Evolutionary conservation across 2,113 vertebrate species (phyloP).

Genomic region (Archilochus colubris): DNA sequence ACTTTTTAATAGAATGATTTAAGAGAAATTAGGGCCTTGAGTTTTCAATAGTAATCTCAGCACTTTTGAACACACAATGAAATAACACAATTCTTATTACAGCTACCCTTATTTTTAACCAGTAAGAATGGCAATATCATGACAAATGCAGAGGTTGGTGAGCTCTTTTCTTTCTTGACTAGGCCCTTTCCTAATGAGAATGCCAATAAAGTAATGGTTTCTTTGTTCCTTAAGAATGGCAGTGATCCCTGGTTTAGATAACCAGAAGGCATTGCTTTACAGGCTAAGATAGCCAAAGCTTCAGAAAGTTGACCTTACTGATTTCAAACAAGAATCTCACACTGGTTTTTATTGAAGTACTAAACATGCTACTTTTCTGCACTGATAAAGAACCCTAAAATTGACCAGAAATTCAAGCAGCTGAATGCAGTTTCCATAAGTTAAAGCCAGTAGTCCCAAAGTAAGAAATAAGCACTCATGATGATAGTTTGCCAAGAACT

Average conservation of each 20-base stretch:
- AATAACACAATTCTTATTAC: neutral
- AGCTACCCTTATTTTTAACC: neutral
- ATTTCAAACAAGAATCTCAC: neutral
- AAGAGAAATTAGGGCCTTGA: neutral
- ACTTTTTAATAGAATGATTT: neutral
- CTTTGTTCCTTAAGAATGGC: neutral
- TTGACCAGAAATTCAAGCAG: neutral
- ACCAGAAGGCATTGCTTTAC: neutral
- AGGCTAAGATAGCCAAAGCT: neutral
- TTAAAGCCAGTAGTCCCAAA: neutral
- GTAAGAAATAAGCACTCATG: neutral
- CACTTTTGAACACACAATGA: rapidly evolving
- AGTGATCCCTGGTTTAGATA: neutral
- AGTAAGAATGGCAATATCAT: neutral
- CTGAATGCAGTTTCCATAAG: neutral
- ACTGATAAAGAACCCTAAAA: neutral
- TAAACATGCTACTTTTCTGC: neutral
- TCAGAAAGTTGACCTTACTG: neutral
- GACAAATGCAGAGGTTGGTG: neutral
- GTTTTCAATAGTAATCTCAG: neutral
- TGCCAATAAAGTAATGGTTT: neutral
- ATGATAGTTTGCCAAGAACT: neutral
- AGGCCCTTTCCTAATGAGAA: neutral
- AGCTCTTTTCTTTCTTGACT: neutral
- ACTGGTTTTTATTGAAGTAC: neutral